phyloP scores from a whole-genome alignment of 2,113 vertebrate genomes.

The Scortum barcoo region DNA sequence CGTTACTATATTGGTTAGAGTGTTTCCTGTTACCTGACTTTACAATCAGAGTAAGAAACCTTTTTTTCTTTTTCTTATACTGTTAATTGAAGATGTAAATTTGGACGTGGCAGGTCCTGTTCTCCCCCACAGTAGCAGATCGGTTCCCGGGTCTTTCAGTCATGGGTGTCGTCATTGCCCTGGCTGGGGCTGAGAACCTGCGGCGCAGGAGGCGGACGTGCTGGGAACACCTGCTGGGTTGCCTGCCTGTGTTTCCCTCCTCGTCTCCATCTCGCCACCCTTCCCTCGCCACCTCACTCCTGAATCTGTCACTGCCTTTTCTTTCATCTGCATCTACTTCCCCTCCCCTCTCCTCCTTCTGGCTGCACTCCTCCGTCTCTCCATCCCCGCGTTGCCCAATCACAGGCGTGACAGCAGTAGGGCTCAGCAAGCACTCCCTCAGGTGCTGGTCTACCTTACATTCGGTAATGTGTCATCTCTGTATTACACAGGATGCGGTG shows the following conservation, averaged over 20 bases:
- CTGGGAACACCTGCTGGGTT: slow-evolving; percentile 76
- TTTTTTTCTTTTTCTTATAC: background rate
- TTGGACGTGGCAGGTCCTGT: slow-evolving; percentile 11
- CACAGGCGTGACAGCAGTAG: slow-evolving; percentile 48
- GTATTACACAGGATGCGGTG: slow-evolving; percentile 37
- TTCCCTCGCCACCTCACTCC: slow-evolving; percentile 51
- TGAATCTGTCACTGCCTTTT: slow-evolving; percentile 73
- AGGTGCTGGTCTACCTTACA: slow-evolving; percentile 59
- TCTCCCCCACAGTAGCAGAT: slow-evolving; percentile 33
- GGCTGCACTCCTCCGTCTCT: slow-evolving; percentile 44
- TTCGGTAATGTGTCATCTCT: slow-evolving; percentile 51
- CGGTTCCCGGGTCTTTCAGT: slow-evolving; percentile 39
- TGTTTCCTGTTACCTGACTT: background rate
- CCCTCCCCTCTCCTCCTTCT: slow-evolving; percentile 34
- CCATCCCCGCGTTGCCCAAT: slow-evolving; percentile 57
- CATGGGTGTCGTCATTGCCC: slow-evolving; percentile 47
- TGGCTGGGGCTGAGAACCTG: slow-evolving; percentile 58
- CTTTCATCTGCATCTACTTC: slow-evolving; percentile 75
- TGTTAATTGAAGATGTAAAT: background rate
- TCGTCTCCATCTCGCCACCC: slow-evolving; percentile 61
- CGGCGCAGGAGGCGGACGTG: slow-evolving; percentile 60
- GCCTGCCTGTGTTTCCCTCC: slow-evolving; percentile 66
- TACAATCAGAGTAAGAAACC: background rate
- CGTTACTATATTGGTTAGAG: background rate
- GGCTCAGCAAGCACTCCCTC: slow-evolving; percentile 60